Conservation (phyloP, 2,113 vertebrate species). For the Prionailurus viverrinus region DNA sequence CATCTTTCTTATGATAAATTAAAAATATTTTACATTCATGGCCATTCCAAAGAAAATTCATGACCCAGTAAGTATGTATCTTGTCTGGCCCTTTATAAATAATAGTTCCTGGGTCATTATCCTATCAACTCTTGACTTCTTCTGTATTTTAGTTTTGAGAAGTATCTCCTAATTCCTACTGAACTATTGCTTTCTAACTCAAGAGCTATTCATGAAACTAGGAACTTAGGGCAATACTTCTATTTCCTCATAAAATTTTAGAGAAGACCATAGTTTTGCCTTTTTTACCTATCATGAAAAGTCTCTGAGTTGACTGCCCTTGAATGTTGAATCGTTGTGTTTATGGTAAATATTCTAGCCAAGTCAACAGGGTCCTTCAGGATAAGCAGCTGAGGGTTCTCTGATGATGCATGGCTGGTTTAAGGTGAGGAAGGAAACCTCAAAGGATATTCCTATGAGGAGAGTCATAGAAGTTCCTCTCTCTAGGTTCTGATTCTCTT, state of each 20-base stretch:
- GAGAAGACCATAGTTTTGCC: not conserved
- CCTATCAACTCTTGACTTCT: not conserved
- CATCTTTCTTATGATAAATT: not conserved
- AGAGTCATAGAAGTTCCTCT: not conserved
- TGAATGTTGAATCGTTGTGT: not conserved
- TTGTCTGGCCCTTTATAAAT: not conserved
- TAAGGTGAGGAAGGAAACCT: not conserved
- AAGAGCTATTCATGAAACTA: not conserved
- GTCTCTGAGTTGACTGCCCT: not conserved
- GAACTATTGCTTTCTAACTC: not conserved
- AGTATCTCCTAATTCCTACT: conserved; percentile 4
- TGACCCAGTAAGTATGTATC: not conserved
- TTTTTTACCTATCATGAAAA: not conserved
- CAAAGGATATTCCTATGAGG: not conserved
- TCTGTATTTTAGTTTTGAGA: conserved; percentile 60
- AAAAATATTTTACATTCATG: not conserved
- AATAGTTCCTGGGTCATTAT: not conserved
- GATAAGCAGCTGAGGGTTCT: not conserved
- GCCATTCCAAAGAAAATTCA: conserved; percentile 43
- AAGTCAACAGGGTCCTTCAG: not conserved
- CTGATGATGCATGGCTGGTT: not conserved
- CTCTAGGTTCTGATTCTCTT: not conserved
- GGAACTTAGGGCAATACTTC: not conserved
- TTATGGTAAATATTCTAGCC: not conserved
- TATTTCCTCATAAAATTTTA: conserved; percentile 36